Conservation (phyloP, 2,113 vertebrate species). For the Microtus oregoni region DNA sequence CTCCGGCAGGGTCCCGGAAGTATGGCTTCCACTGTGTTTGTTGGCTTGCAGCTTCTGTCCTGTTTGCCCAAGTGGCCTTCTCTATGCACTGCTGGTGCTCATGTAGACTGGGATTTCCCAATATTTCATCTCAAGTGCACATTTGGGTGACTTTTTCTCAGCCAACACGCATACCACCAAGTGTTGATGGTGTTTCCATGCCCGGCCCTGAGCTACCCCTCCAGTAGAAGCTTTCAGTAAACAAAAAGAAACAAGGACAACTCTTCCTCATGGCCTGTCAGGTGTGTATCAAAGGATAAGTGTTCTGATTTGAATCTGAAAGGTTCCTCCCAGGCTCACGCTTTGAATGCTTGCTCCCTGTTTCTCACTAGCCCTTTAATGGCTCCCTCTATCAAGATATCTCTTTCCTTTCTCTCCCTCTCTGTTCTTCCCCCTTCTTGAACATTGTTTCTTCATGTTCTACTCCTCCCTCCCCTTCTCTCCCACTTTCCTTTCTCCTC, state of each 20-base stretch:
- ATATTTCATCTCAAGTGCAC: background rate
- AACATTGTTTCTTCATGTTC: too few species aligned
- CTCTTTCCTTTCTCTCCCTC: too few species aligned
- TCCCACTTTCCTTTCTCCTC: too few species aligned
- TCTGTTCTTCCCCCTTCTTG: too few species aligned
- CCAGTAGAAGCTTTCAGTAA: background rate
- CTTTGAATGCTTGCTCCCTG: background rate
- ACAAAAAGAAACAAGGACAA: background rate
- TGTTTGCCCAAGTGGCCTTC: constrained; percentile 28
- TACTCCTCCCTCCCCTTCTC: too few species aligned
- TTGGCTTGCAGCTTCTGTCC: background rate
- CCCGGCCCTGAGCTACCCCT: background rate
- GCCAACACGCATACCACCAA: background rate
- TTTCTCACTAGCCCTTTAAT: too few species aligned
- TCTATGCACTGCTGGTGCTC: background rate
- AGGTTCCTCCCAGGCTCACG: background rate
- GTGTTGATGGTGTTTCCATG: background rate
- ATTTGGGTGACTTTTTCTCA: constrained; percentile 30
- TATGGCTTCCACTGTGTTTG: background rate
- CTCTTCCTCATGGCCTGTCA: background rate
- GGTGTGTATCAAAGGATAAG: constrained; percentile 9
- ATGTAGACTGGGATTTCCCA: constrained; percentile 24
- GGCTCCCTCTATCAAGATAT: too few species aligned
- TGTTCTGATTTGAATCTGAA: background rate
- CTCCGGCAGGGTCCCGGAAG: background rate